These are phyloP conservation scores for Manis crassicaudata DNA, from an alignment of 2,797 vertebrate genomes.

Conservation along the genomic window DNA sequence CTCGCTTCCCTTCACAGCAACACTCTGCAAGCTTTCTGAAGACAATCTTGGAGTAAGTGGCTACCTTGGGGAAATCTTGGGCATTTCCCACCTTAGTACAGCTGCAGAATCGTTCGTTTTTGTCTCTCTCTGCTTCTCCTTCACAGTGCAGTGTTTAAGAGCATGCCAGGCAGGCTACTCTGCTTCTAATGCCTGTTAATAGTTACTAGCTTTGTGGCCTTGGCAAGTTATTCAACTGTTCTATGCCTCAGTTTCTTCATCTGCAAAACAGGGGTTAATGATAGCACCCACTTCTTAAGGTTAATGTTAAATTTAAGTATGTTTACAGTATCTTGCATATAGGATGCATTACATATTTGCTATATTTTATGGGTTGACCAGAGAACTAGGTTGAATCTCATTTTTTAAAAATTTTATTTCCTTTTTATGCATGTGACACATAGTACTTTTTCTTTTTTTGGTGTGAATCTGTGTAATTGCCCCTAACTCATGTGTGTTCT, in stretches of 20 bases:
- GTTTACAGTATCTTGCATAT: background rate
- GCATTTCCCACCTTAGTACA: background rate
- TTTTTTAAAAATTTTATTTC: background rate
- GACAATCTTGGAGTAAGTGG: background rate
- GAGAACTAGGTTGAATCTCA: background rate
- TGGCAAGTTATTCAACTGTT: background rate
- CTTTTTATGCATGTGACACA: background rate
- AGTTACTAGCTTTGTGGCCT: background rate
- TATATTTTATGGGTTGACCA: background rate
- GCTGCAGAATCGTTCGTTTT: background rate
- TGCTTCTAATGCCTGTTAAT: background rate
- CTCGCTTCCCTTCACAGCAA: background rate
- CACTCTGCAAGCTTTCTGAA: background rate
- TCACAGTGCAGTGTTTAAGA: background rate
- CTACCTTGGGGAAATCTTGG: background rate
- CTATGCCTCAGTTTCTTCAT: background rate
- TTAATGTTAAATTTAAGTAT: background rate
- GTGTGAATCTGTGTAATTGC: background rate
- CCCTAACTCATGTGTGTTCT: background rate
- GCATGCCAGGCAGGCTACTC: background rate
- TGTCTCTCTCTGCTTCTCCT: background rate
- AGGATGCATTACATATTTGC: background rate
- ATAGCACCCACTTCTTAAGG: background rate
- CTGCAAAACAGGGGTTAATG: background rate
- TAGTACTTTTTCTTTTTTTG: background rate